Percentiles rank a stretch among this genome's conserved stretches.
These are phyloP conservation scores for Sesamia inferens DNA, from an alignment of 2,888 invertebrate species.

Conservation along the genomic window DNA sequence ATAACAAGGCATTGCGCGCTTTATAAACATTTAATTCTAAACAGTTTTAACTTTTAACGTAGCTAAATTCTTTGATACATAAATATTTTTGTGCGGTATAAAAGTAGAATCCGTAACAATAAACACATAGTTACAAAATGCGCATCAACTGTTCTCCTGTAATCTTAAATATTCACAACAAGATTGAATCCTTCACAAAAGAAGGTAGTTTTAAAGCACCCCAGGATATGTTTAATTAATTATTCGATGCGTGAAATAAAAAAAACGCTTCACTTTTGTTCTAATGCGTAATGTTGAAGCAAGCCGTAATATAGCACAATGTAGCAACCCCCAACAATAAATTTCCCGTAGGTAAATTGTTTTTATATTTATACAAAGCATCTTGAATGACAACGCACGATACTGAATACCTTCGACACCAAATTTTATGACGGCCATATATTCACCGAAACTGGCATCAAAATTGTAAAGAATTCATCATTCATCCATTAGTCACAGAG, in stretches of 20 bases:
- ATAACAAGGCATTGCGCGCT: conserved; percentile 56
- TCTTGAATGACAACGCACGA: conserved; percentile 84
- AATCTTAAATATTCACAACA: conserved; percentile 34
- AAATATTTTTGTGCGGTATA: conserved; percentile 64
- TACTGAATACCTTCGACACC: conserved; percentile 84
- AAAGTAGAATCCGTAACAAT: conserved; percentile 64
- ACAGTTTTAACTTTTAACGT: conserved; percentile 56
- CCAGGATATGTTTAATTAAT: conserved; percentile 44
- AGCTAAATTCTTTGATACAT: conserved; percentile 50
- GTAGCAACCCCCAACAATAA: conserved; percentile 76
- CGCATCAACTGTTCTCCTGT: conserved; percentile 49
- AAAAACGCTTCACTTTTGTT: conserved; percentile 45
- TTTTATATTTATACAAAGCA: conserved; percentile 79
- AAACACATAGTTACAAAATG: conserved; percentile 60
- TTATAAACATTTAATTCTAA: conserved; percentile 63
- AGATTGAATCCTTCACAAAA: conserved; percentile 15
- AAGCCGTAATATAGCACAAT: conserved; percentile 73
- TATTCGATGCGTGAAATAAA: conserved; percentile 41
- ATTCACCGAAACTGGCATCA: conserved; percentile 86
- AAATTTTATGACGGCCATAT: conserved; percentile 87
- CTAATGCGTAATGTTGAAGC: conserved; percentile 68
- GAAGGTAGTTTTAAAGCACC: conserved; percentile 60
- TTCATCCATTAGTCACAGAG: conserved; percentile 89
- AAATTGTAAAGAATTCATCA: conserved; percentile 88
- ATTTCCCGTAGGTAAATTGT: conserved; percentile 83